Conservation (phyloP, 2,113 vertebrate genomes). For the Pelecanus crispus region DNA sequence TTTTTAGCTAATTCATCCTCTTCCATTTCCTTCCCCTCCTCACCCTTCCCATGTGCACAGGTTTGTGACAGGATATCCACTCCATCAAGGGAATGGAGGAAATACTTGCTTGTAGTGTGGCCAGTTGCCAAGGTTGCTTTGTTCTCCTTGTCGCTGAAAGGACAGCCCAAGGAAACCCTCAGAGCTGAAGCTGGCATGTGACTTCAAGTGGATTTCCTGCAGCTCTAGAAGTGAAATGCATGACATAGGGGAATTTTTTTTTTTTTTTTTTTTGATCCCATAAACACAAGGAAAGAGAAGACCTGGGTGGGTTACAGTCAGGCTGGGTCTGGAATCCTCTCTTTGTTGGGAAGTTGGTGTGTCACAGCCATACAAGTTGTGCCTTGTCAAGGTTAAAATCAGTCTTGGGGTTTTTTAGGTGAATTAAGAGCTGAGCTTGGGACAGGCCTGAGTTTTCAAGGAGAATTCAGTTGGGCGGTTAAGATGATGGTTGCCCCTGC, state of each 20-base stretch:
- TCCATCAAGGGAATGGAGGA: neutral
- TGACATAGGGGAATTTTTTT: neutral
- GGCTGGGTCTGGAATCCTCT: neutral
- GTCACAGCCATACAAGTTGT: neutral
- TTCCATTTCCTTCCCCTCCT: conserved; percentile 46
- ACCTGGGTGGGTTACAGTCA: neutral
- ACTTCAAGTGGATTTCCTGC: conserved; percentile 33
- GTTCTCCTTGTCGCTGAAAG: conserved; percentile 54
- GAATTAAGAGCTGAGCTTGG: neutral
- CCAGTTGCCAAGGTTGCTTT: conserved; percentile 55
- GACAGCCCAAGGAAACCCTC: conserved; percentile 38
- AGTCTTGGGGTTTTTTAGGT: fast-evolving
- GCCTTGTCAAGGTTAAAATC: neutral
- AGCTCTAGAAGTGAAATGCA: neutral
- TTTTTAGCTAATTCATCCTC: conserved; percentile 31
- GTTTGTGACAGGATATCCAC: conserved; percentile 50
- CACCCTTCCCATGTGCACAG: neutral
- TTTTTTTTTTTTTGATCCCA: neutral
- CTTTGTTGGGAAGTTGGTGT: neutral
- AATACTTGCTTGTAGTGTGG: neutral
- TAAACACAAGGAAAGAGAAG: neutral
- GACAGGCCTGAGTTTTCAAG: neutral
- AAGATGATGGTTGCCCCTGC: neutral
- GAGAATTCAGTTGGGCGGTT: neutral
- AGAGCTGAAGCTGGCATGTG: neutral